Percentiles rank a stretch among this genome's conserved stretches.
Conservation (phyloP, 2,888 invertebrate genomes). For the Pilophorus perplexus region DNA sequence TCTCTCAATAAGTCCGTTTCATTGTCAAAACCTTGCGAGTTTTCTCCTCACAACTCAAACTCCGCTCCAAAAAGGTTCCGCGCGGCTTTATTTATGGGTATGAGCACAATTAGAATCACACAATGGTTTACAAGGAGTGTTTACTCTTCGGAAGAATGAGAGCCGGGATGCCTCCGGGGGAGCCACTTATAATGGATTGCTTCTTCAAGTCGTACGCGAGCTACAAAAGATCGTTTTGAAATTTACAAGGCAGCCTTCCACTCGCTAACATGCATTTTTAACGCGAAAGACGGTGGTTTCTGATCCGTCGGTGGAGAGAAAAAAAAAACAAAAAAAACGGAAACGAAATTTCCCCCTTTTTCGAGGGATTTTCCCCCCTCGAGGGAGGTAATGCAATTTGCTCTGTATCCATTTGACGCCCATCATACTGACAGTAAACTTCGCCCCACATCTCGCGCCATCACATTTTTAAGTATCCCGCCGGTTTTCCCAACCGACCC, state of each 20-base stretch:
- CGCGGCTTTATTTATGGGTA: constrained; percentile 32
- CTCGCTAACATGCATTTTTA: constrained; percentile 19
- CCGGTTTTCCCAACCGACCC: neutral
- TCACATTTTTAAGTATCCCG: constrained; percentile 35
- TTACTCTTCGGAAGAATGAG: constrained; percentile 21
- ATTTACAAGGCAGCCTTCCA: constrained; percentile 28
- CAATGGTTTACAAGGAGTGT: constrained; percentile 22
- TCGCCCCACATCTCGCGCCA: neutral
- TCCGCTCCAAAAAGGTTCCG: no score
- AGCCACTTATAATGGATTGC: constrained; percentile 34
- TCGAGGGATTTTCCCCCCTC: neutral
- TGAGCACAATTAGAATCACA: constrained; percentile 32
- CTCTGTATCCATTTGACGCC: constrained; percentile 39
- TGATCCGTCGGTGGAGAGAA: neutral
- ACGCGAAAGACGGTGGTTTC: constrained; percentile 15
- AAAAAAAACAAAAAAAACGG: no score
- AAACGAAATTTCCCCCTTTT: neutral
- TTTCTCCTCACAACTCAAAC: no score
- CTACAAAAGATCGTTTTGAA: constrained; percentile 35
- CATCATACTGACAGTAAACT: constrained; percentile 40
- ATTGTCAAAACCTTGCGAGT: no score
- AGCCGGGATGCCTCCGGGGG: neutral
- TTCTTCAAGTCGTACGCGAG: constrained; percentile 26
- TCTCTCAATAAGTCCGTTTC: no score
- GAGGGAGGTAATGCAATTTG: constrained; percentile 40